These are phyloP conservation scores for Antheraea mylitta DNA, from an alignment of 1,140 invertebrate genomes.

Conservation along the genomic window DNA sequence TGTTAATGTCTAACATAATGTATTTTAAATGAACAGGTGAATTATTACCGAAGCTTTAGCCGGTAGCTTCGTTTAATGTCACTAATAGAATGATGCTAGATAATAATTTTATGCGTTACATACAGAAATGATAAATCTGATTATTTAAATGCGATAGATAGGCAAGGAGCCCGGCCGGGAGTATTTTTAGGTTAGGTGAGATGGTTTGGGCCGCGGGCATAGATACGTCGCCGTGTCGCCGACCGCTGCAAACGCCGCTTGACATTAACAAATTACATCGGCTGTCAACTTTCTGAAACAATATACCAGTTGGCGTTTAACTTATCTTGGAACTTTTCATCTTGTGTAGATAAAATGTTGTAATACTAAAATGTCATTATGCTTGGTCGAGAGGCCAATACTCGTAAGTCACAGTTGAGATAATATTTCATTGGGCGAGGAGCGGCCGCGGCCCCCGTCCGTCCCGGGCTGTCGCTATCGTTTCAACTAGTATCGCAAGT, in stretches of 20 bases:
- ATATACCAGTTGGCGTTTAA: constrained; percentile 75
- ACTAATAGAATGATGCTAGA: constrained; percentile 51
- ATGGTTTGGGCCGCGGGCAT: constrained; percentile 24
- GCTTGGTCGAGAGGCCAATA: constrained; percentile 49
- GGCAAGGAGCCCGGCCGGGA: constrained; percentile 33
- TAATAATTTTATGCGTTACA: constrained; percentile 44
- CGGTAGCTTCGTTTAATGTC: constrained; percentile 50
- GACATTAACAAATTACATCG: constrained; percentile 74
- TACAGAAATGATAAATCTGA: constrained; percentile 54
- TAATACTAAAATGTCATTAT: constrained; percentile 78
- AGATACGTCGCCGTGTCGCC: constrained; percentile 38
- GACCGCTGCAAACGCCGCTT: constrained; percentile 37
- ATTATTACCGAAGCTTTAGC: constrained; percentile 50
- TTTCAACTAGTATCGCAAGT: constrained; percentile 56
- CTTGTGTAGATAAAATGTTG: constrained; percentile 72
- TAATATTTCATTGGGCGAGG: constrained; percentile 64
- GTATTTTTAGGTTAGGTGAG: constrained; percentile 66
- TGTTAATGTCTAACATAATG: constrained; percentile 36
- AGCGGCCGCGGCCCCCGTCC: constrained; percentile 19
- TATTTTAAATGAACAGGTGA: constrained; percentile 43
- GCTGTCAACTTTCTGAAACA: constrained; percentile 71
- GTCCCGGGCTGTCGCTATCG: constrained; percentile 39
- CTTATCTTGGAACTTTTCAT: constrained; percentile 72
- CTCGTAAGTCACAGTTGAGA: constrained; percentile 59
- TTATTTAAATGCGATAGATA: constrained; percentile 58